These are phyloP conservation scores for Istiophorus platypterus DNA, from an alignment of 2,113 vertebrate species.

Conservation along the genomic window DNA sequence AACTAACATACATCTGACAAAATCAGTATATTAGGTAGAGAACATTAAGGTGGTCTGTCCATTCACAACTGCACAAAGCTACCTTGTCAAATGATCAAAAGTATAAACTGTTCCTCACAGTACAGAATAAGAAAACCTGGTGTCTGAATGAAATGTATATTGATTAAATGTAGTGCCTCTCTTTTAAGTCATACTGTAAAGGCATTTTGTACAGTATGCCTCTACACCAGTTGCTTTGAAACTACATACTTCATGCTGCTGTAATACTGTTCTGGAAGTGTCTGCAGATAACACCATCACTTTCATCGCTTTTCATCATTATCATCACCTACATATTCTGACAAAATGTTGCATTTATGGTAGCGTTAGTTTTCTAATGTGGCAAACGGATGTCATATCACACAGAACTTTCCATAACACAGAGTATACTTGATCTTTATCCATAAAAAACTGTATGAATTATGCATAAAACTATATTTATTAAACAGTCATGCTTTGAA, in stretches of 20 bases:
- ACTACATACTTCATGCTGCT: constrained; percentile 68
- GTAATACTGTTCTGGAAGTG: constrained; percentile 44
- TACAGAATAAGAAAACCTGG: constrained; percentile 43
- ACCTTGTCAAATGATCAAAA: constrained; percentile 36
- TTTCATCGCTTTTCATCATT: constrained; percentile 36
- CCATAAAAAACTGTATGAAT: constrained; percentile 13
- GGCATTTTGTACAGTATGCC: constrained; percentile 65
- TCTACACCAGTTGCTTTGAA: constrained; percentile 65
- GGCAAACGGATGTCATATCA: constrained; percentile 28
- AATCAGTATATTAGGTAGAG: constrained; percentile 8
- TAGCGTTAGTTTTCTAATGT: constrained; percentile 14
- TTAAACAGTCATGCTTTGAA: constrained; percentile 9
- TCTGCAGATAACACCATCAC: constrained; percentile 57
- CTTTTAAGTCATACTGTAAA: constrained; percentile 70
- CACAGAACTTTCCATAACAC: constrained; percentile 52
- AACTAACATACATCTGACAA: constrained; percentile 24
- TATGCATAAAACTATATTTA: not conserved
- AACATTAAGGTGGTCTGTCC: constrained; percentile 31
- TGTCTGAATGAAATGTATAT: constrained; percentile 72
- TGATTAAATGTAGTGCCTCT: constrained; percentile 79
- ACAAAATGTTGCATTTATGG: constrained; percentile 23
- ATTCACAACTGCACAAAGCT: constrained; percentile 51
- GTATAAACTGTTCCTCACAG: constrained; percentile 38
- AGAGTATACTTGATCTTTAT: constrained; percentile 26
- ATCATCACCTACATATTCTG: constrained; percentile 36